These are phyloP conservation scores for Laterallus jamaicensis DNA, from an alignment of 2,113 vertebrate genomes.

Conservation along the genomic window DNA sequence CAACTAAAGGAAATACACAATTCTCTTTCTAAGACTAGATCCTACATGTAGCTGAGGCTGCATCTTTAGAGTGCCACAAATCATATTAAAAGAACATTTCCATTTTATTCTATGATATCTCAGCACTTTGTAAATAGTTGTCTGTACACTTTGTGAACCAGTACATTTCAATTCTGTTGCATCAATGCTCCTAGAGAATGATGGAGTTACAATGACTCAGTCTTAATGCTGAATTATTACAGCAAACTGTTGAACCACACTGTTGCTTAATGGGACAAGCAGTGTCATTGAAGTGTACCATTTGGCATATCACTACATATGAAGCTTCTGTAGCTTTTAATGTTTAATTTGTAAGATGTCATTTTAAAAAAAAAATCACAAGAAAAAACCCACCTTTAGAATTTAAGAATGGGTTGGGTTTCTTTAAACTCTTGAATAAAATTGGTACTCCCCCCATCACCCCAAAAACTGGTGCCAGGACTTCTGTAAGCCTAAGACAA, in stretches of 20 bases:
- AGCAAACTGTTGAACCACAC: not conserved
- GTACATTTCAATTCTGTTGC: not conserved
- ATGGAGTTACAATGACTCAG: not conserved
- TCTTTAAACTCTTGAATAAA: not conserved
- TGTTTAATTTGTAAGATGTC: not conserved
- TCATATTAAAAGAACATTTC: not conserved
- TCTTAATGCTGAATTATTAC: not conserved
- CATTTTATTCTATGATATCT: not conserved
- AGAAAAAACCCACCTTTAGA: not conserved
- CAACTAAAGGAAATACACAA: not conserved
- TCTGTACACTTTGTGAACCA: not conserved
- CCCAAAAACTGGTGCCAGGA: not conserved
- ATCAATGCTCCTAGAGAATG: not conserved
- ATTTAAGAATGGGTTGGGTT: rapidly evolving
- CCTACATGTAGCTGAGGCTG: not conserved
- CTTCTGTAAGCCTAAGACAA: not conserved
- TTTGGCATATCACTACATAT: not conserved
- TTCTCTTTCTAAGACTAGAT: not conserved
- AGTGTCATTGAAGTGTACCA: not conserved
- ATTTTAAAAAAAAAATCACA: not conserved
- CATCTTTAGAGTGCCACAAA: not conserved
- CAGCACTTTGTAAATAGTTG: not conserved
- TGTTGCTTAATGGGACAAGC: not conserved
- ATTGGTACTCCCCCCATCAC: not conserved
- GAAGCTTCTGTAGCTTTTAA: not conserved